Conservation (phyloP, 2,888 invertebrate species). For the Chouioia cunea region DNA sequence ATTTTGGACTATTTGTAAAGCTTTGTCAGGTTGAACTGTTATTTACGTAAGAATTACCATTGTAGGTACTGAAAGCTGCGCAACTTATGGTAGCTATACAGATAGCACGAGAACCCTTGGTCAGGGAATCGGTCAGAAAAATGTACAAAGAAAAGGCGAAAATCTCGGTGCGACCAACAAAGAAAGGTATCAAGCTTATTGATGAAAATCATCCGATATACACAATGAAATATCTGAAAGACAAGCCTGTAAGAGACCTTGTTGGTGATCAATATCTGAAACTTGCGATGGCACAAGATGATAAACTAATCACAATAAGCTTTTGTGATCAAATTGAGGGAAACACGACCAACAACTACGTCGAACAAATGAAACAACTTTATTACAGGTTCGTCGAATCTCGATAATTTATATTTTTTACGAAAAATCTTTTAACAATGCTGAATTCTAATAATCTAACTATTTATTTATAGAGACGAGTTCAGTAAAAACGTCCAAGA, state of each 20-base stretch:
- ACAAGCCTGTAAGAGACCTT: slow-evolving; percentile 92
- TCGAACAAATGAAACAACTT: slow-evolving; percentile 90
- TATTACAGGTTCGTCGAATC: slow-evolving; percentile 90
- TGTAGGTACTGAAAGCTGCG: slow-evolving; percentile 79
- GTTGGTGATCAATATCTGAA: slow-evolving; percentile 92
- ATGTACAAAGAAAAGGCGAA: slow-evolving; percentile 91
- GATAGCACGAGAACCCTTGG: slow-evolving; percentile 89
- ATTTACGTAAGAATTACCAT: background rate
- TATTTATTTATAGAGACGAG: slow-evolving; percentile 82
- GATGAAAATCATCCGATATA: slow-evolving; percentile 94
- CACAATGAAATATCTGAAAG: slow-evolving; percentile 89
- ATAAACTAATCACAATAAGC: slow-evolving; percentile 80
- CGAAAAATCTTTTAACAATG: background rate
- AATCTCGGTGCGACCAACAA: slow-evolving; percentile 85
- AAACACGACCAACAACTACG: slow-evolving; percentile 81
- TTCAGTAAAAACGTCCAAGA: slow-evolving; percentile 94
- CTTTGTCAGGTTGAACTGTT: too few species aligned
- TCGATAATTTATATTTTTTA: slow-evolving; percentile 56
- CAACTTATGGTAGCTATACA: slow-evolving; percentile 96
- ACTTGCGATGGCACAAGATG: slow-evolving; percentile 83
- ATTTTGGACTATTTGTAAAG: too few species aligned
- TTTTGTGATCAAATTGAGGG: slow-evolving; percentile 69
- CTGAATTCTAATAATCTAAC: too few species aligned
- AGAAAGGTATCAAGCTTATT: slow-evolving; percentile 92
- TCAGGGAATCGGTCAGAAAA: slow-evolving; percentile 87